Base-by-base conservation (phyloP, 1,140 invertebrate genomes). In the Eriosoma lanigerum region DNA sequence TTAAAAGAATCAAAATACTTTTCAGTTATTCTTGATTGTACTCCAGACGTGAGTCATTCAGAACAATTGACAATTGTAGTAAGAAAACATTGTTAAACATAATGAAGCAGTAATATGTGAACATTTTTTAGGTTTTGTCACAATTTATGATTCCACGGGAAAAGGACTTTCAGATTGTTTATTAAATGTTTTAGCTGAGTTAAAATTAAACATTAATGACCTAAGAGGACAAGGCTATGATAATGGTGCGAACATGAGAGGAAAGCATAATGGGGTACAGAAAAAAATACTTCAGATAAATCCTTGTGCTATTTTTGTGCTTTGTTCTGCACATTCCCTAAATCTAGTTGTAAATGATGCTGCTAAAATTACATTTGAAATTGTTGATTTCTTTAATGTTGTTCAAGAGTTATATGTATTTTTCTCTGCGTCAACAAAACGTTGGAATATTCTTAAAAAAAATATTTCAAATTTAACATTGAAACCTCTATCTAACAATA, bases 191-290 rank as follows among this genome's bases (percentile, higher is more conserved):
- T 56, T 56, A 21, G 6, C 19, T 56, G 52, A 56, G 21, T 56
- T 56, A 56, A 56, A 56, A 21, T 54, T 83, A 38, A 60, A 82
- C 60, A 24, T 84, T n/a, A 15, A 58, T 58, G 52, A 84, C 54
- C 82, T 73, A 54, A 19, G 83, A 24, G 82, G 72, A 19, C 84
- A 84, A 81, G 81, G 78, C 3, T 84, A 82, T 76, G 83, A 83
- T 58, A 83, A 82, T 66, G 81, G 81, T 5, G 44, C 70, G 4
- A 84, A 83, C 60, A 84, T 84, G 83, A 38, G 54, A 60, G 83
- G 82, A 19, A 80, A 32, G 44, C 81, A 82, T 50, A 81, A 82
- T 70, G 83, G 82, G 17, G 80, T 82, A 26, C 82, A 83, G 48
- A 75, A 58, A 19, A 56, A 56, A 56, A 56, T 21, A 21, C n/a